A percentile compares a stretch with the other conserved stretches of the same genome.
These are phyloP conservation scores for Paelopatides confundens DNA, from an alignment of 53 echinoderm and acorn worm species.

Conservation along the genomic window DNA sequence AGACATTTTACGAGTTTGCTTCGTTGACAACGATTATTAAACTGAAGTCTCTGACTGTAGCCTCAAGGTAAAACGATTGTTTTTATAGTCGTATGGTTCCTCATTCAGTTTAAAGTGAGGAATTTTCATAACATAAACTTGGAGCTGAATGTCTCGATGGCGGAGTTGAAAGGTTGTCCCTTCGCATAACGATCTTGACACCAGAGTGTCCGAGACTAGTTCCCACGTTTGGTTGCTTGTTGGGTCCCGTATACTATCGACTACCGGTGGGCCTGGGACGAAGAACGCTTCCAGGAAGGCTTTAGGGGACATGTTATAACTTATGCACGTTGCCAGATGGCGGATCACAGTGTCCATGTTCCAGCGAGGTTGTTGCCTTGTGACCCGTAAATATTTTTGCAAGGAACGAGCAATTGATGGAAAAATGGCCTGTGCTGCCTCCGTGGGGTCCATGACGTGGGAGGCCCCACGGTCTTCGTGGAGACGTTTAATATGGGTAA, in stretches of 20 bases:
- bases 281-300: conserved; percentile 94
- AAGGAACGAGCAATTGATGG: conserved; percentile 94
- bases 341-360: conserved; percentile 95
- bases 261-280: conserved; percentile 82
- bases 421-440: conserved; percentile 97
- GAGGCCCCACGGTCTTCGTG: conserved; percentile 87
- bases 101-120: conserved; percentile 92
- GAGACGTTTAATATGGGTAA: conserved; percentile 95
- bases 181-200: conserved; percentile 82
- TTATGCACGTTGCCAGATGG: conserved; percentile 91
- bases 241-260: conserved; percentile 69
- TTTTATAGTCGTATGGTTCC: conserved; percentile 92
- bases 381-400: conserved; percentile 97
- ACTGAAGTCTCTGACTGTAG: conserved; percentile 97
- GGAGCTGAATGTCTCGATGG: conserved; percentile 80
- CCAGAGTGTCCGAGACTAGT: conserved; percentile 88
- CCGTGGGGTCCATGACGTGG: conserved; percentile 93
- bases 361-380: conserved; percentile 96
- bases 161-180: conserved; percentile 91
- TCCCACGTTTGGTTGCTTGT: conserved; percentile 81
- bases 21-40: not conserved
- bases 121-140: conserved; percentile 92
- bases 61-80: conserved; percentile 87
- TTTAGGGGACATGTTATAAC: conserved; percentile 91
- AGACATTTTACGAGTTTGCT: not conserved